Evolutionary conservation across 2,797 vertebrate genomes (phyloP).

Genomic region (Oreortyx pictus): DNA sequence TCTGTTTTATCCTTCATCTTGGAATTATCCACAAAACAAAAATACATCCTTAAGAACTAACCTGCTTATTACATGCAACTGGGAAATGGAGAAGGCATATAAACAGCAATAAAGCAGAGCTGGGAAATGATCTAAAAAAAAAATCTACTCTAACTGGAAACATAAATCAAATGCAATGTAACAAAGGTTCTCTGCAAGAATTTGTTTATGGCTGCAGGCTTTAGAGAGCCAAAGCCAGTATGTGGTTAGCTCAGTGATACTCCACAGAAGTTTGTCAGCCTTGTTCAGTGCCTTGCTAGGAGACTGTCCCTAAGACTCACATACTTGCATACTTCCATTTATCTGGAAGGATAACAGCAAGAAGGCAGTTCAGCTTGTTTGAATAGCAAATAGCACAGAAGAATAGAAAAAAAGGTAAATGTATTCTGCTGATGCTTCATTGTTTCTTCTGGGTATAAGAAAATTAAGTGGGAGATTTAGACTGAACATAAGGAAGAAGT

Average conservation of each 20-base stretch:
- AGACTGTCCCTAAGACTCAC: background rate
- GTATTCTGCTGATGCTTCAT: background rate
- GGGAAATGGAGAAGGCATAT: background rate
- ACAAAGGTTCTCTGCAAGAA: conserved; percentile 6
- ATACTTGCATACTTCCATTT: background rate
- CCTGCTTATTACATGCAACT: conserved; percentile 19
- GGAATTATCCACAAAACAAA: background rate
- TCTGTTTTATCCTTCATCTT: background rate
- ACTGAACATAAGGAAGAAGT: no score
- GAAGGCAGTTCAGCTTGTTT: background rate
- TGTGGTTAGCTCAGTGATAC: background rate
- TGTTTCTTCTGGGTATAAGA: background rate
- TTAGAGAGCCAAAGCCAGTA: background rate
- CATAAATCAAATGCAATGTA: conserved; percentile 46
- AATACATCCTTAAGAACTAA: background rate
- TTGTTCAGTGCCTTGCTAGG: background rate
- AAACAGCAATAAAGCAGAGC: conserved; percentile 5
- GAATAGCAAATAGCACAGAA: background rate
- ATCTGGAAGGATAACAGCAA: background rate
- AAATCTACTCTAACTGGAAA: conserved; percentile 37
- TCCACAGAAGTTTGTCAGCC: background rate
- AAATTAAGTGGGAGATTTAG: background rate
- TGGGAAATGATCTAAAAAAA: conserved; percentile 50
- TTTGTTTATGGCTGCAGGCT: conserved; percentile 48
- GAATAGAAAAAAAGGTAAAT: background rate